Base-by-base conservation (phyloP, 2,797 vertebrate genomes). In the Enteromius thamalakanensis region DNA sequence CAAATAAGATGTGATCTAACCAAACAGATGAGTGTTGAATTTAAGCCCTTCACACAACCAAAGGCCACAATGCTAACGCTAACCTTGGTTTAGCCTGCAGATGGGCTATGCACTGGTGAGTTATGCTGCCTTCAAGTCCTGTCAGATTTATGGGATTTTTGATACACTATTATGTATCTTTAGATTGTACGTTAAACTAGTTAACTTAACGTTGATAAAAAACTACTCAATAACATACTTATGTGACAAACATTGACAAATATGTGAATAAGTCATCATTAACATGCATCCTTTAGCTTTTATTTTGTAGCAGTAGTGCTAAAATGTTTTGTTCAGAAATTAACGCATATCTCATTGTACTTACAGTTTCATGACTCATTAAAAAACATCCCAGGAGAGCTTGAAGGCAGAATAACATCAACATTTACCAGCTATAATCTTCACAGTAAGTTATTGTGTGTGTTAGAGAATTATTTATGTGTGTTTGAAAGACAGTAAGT, bases 11-110 rank as follows among this genome's bases (percentile, higher is more conserved):
- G 72, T 80, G 40, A 74, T 81, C 76, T 75, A 79, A 75, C 58
- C 70, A 29, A 80, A 58, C 76, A n/a, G 60, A 81, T 37, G 68
- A 76, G 76, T 8, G n/a, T 72, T 70, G 64, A 49, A 64, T 62
- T 74, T 83, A 32, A 67, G 68, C 78, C 76, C 68, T 37, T 65
- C 17, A 58, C 75, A 51, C 71, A 71, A 81, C 76, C 55, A 82
- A 85, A 85, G 64, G 80, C 77, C 67, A 72, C 11, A 7, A 82
- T 82, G 76, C 83, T 81, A 74, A 75, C 21, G 42, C 72, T 77
- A 80, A 84, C 77, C 58, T 71, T 82, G 80, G 65, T 72, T 77
- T 77, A 45, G 40, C 72, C 26, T 74, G 67, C 45, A 71, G 85
- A 87, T 83, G 68, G 71, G 58, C 76, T 87, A 76, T 79, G 65